These are phyloP conservation scores for Chondrosia reniformis DNA, from an alignment of 37 sponge, comb jelly and placozoan species.

Conservation along the genomic window DNA sequence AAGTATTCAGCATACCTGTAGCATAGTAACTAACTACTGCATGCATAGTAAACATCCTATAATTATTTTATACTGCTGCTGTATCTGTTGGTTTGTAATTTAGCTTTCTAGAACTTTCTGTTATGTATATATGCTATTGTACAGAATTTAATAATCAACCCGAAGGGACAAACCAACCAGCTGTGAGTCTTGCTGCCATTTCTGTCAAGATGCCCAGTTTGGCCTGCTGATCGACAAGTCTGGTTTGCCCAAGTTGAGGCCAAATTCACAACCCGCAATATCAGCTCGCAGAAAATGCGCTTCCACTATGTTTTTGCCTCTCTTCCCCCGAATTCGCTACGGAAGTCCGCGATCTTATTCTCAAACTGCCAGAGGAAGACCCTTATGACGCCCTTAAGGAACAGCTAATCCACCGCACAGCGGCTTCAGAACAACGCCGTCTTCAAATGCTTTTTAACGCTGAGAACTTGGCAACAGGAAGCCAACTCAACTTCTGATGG, in stretches of 20 bases:
- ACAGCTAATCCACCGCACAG: neutral
- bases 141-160: no score
- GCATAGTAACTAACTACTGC: no score
- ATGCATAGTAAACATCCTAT: no score
- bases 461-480: neutral
- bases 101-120: no score
- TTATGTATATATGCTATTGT: no score
- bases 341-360: neutral
- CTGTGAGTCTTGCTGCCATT: no score
- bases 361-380: neutral
- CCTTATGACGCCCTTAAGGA: neutral
- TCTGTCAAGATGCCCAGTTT: no score
- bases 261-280: constrained; percentile 41
- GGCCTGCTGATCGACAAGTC: constrained; percentile 54
- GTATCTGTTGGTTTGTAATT: no score
- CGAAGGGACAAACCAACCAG: no score
- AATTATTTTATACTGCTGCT: no score
- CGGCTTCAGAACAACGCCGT: neutral
- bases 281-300: constrained; percentile 25
- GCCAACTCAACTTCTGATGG: neutral
- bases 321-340: constrained; percentile 1
- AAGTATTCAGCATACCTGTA: no score
- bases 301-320: constrained; percentile 45
- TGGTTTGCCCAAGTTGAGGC: constrained; percentile 77
- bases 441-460: neutral